Conservation (phyloP, 2,113 vertebrate species). For the Phainopepla nitens region DNA sequence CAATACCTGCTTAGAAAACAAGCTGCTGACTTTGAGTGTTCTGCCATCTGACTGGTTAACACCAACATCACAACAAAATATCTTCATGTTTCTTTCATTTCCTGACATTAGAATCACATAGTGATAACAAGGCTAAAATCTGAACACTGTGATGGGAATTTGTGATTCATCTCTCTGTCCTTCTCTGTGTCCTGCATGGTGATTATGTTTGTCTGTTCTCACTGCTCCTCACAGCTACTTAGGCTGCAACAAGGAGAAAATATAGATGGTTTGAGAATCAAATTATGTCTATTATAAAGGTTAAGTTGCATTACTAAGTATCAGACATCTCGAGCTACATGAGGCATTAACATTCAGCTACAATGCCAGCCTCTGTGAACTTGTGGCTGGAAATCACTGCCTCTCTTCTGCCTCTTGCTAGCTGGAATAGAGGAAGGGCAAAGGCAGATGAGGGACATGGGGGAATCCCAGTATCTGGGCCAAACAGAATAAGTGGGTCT, state of each 20-base stretch:
- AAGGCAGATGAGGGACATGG: neutral
- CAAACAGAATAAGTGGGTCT: neutral
- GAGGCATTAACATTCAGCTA: neutral
- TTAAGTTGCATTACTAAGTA: constrained; percentile 40
- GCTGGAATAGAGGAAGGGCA: neutral
- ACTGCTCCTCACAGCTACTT: constrained; percentile 2
- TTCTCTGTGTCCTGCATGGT: neutral
- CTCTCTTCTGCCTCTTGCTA: neutral
- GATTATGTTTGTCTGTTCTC: neutral
- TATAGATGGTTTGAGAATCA: constrained; percentile 3
- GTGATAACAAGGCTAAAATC: neutral
- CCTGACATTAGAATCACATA: neutral
- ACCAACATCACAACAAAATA: neutral
- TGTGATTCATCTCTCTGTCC: constrained; percentile 26
- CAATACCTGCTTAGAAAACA: neutral
- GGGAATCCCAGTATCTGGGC: neutral
- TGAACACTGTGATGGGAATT: neutral
- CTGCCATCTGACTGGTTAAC: neutral
- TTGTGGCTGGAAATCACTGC: neutral
- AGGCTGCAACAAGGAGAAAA: constrained; percentile 14
- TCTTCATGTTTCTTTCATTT: neutral
- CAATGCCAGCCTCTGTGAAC: neutral
- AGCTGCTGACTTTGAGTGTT: neutral
- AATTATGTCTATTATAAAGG: constrained; percentile 30
- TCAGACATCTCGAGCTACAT: neutral